These are phyloP conservation scores for Smithornis capensis DNA, from an alignment of 2,113 vertebrate species.

Conservation along the genomic window DNA sequence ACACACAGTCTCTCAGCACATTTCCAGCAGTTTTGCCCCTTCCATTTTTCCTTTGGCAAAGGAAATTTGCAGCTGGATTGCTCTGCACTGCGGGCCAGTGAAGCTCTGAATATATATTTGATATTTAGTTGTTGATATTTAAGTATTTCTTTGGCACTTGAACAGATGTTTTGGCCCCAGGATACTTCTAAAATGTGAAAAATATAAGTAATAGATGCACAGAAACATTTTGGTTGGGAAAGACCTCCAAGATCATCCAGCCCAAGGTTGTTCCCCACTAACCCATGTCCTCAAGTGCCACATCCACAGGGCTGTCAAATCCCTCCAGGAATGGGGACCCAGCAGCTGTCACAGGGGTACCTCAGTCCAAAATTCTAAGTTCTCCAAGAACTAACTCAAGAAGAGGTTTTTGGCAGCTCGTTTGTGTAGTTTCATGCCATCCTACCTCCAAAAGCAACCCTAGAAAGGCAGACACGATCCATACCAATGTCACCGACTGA, in stretches of 20 bases:
- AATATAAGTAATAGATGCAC: accelerated
- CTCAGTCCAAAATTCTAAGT: neutral
- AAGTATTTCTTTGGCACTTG: neutral
- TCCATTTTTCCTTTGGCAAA: neutral
- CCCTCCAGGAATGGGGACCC: neutral
- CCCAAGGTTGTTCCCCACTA: neutral
- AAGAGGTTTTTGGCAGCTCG: neutral
- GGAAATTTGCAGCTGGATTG: neutral
- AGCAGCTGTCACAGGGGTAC: neutral
- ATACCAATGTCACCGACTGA: neutral
- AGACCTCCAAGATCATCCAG: neutral
- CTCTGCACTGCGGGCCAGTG: neutral
- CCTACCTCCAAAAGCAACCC: neutral
- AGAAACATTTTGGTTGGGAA: neutral
- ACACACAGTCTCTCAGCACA: neutral
- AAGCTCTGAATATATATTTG: neutral
- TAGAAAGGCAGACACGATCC: neutral
- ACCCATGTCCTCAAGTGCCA: neutral
- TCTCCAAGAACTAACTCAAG: neutral
- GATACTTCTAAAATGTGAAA: neutral
- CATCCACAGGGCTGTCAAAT: neutral
- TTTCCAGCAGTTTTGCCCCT: neutral
- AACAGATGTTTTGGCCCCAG: accelerated
- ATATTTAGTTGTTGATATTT: neutral
- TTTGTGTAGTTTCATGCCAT: neutral